Evolutionary conservation across 2,888 invertebrate species (phyloP).

Genomic region (Stramonita haemastoma): DNA sequence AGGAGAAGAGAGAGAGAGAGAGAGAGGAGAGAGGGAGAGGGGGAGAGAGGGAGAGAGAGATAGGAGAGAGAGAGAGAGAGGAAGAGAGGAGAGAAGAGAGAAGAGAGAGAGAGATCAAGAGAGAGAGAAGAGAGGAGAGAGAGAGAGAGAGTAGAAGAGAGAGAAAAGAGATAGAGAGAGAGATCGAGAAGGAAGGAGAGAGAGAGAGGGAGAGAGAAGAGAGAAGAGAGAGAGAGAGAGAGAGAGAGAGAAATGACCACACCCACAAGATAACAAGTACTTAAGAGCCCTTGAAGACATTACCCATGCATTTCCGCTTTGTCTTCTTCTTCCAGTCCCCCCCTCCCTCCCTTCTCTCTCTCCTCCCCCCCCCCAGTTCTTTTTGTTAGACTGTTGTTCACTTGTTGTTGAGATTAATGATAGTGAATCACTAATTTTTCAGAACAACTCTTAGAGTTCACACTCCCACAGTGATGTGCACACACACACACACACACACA

Average conservation of each 20-base stretch:
- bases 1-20: too few species aligned
- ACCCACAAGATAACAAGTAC: too few species aligned
- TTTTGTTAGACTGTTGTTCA: too few species aligned
- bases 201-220: conserved; percentile 5
- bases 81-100: too few species aligned
- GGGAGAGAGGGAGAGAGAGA: not conserved
- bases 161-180: not conserved
- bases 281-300: too few species aligned
- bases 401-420: too few species aligned
- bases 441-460: not conserved
- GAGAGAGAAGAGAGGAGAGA: conserved; percentile 3
- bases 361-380: too few species aligned
- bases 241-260: not conserved
- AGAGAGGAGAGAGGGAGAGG: not conserved
- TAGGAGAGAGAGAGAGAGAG: not conserved
- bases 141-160: not conserved
- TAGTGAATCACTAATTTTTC: too few species aligned
- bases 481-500: not conserved
- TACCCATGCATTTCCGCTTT: too few species aligned
- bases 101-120: not conserved
- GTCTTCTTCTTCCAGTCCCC: too few species aligned
- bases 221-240: conserved; percentile 16
- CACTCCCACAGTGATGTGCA: not conserved
- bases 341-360: too few species aligned
- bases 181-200: not conserved